Percentiles rank a stretch among this genome's conserved stretches.
These are phyloP conservation scores for Meghimatium bilineatum DNA, from an alignment of 2,888 invertebrate genomes.

Conservation along the genomic window DNA sequence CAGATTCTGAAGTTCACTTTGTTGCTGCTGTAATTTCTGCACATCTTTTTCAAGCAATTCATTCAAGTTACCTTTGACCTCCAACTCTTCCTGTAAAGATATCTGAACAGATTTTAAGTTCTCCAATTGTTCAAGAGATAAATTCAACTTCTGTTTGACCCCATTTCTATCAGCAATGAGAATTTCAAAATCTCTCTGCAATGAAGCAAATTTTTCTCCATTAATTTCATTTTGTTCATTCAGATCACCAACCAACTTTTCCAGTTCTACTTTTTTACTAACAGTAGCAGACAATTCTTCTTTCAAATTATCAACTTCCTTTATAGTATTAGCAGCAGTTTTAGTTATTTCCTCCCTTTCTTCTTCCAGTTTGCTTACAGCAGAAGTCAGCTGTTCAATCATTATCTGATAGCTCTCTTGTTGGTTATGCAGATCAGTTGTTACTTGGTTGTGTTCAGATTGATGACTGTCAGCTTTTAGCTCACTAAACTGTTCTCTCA, in stretches of 20 bases:
- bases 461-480: slow-evolving; percentile 51
- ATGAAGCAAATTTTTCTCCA: neutral
- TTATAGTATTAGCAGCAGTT: slow-evolving; percentile 18
- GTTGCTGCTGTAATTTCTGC: neutral
- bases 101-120: neutral
- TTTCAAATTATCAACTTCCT: slow-evolving; percentile 30
- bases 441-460: slow-evolving; percentile 47
- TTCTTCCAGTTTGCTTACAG: slow-evolving; percentile 9
- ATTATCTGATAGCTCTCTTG: neutral
- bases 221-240: slow-evolving; percentile 17
- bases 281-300: slow-evolving; percentile 10
- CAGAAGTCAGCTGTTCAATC: slow-evolving; percentile 7
- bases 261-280: slow-evolving; percentile 44
- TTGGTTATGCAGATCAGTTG: slow-evolving; percentile 46
- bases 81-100: neutral
- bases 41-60: neutral
- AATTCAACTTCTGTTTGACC: slow-evolving; percentile 9
- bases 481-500: slow-evolving; percentile 57
- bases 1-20: slow-evolving; percentile 4
- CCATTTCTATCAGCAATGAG: neutral
- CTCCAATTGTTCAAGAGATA: slow-evolving; percentile 1
- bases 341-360: slow-evolving; percentile 38
- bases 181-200: neutral
- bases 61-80: neutral
- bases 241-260: slow-evolving; percentile 34